A percentile compares a stretch with the other conserved stretches of the same genome.
phyloP scores from a whole-genome alignment of 2,113 vertebrate genomes.

The Clarias batrachus region DNA sequence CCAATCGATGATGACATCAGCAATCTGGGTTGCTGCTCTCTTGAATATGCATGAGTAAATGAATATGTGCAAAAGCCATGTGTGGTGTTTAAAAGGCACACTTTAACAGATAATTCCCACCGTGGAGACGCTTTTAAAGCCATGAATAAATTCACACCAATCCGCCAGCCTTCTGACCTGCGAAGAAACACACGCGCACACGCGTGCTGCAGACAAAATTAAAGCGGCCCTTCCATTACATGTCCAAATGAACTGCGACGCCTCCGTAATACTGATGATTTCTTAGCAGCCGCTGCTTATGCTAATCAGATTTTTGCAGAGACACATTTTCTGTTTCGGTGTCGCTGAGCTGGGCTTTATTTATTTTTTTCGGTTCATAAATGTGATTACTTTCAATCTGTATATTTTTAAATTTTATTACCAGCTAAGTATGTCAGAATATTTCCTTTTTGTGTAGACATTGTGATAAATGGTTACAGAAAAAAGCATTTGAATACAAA shows the following conservation, averaged over 20 bases:
- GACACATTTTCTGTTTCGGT: background rate
- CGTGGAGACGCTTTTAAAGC: constrained; percentile 2
- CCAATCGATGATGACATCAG: background rate
- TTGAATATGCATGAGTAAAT: background rate
- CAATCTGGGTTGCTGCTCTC: background rate
- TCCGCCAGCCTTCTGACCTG: constrained; percentile 29
- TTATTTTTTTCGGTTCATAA: background rate
- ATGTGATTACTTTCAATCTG: background rate
- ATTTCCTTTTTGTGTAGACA: background rate
- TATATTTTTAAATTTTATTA: background rate
- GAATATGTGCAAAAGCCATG: background rate
- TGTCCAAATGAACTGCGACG: constrained; percentile 18
- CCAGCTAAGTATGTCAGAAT: background rate
- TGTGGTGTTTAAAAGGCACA: constrained; percentile 31
- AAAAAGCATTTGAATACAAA: background rate
- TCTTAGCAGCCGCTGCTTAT: constrained; percentile 36
- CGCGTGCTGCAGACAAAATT: constrained; percentile 11
- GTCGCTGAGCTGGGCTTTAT: background rate
- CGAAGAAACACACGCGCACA: background rate
- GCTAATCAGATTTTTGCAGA: constrained; percentile 38
- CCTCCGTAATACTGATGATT: constrained; percentile 36
- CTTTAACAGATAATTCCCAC: constrained; percentile 43
- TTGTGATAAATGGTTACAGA: background rate
- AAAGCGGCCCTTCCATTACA: constrained; percentile 42
- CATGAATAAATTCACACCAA: constrained; percentile 40